phyloP scores from a whole-genome alignment of 2,113 vertebrate species.

The Oncorhynchus kisutch region DNA sequence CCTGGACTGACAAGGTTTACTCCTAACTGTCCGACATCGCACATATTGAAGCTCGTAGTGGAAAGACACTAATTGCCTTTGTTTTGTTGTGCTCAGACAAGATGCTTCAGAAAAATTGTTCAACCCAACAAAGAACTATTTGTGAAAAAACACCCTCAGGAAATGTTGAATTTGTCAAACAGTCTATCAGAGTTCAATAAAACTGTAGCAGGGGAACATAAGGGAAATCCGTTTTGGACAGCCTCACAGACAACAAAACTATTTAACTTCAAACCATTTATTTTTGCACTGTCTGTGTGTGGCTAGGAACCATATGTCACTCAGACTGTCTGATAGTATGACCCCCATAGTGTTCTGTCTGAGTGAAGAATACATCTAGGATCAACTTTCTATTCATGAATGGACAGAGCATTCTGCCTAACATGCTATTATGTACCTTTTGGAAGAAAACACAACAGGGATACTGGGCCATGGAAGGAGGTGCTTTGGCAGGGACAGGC shows the following conservation, averaged over 20 bases:
- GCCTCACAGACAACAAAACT: background rate
- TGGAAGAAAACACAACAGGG: too few relatives aligned
- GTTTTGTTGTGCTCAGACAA: slow-evolving; percentile 40
- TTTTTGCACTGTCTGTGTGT: background rate
- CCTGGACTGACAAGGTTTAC: slow-evolving; percentile 1
- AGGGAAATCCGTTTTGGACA: slow-evolving; percentile 24
- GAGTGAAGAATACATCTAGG: background rate
- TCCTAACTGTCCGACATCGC: background rate
- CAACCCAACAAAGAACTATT: slow-evolving; percentile 27
- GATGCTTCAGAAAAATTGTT: slow-evolving; percentile 22
- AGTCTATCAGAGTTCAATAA: slow-evolving; percentile 36
- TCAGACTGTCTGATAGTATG: too few relatives aligned
- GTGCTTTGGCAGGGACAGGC: background rate
- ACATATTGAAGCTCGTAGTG: slow-evolving; percentile 20
- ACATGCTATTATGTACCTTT: background rate
- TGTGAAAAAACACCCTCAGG: slow-evolving; percentile 24
- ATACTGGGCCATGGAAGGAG: background rate
- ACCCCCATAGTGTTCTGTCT: too few relatives aligned
- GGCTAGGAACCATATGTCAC: background rate
- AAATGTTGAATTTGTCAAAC: slow-evolving; percentile 47
- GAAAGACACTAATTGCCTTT: slow-evolving; percentile 58
- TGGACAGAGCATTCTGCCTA: background rate
- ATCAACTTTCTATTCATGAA: background rate
- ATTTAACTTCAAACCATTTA: too few relatives aligned
- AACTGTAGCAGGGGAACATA: slow-evolving; percentile 7